Percentiles rank a stretch among this genome's conserved stretches.
Conservation (phyloP, 2,797 vertebrate species). For the Acipenser ruthenus region DNA sequence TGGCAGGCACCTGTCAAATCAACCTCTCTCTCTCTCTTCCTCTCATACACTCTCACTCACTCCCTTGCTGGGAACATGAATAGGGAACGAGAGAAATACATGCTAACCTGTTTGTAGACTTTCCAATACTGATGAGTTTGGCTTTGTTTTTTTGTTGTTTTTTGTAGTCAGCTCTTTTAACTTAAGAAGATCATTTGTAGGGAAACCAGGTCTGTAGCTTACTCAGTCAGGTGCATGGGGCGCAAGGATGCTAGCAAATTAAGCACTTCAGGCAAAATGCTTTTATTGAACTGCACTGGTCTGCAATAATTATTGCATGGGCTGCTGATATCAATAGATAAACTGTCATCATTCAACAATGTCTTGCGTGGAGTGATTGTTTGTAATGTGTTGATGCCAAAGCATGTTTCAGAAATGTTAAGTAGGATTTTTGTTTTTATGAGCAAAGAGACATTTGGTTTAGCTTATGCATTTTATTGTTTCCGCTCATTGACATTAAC, state of each 20-base stretch:
- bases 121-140: conserved; percentile 25
- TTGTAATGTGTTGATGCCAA: conserved; percentile 41
- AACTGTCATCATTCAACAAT: not conserved
- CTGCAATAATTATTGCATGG: conserved; percentile 47
- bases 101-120: not conserved
- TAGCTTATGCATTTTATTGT: conserved; percentile 37
- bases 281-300: conserved; percentile 44
- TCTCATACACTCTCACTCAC: not conserved
- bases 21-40: not conserved
- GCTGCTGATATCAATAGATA: conserved; percentile 47
- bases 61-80: no score
- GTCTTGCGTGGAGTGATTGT: conserved; percentile 31
- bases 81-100: not conserved
- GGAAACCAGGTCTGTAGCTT: conserved; percentile 63
- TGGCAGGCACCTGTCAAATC: not conserved
- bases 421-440: conserved; percentile 13
- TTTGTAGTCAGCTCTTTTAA: conserved; percentile 71
- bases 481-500: conserved; percentile 40
- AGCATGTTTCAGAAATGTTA: conserved; percentile 52
- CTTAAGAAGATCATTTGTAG: conserved; percentile 66
- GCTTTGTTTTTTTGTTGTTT: conserved; percentile 62
- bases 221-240: conserved; percentile 64
- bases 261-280: not conserved
- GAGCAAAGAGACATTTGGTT: conserved; percentile 31
- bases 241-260: not conserved